A percentile compares a stretch with the other conserved stretches of the same genome.
Conservation (phyloP, 2,113 vertebrate genomes). For the Stegostoma tigrinum region DNA sequence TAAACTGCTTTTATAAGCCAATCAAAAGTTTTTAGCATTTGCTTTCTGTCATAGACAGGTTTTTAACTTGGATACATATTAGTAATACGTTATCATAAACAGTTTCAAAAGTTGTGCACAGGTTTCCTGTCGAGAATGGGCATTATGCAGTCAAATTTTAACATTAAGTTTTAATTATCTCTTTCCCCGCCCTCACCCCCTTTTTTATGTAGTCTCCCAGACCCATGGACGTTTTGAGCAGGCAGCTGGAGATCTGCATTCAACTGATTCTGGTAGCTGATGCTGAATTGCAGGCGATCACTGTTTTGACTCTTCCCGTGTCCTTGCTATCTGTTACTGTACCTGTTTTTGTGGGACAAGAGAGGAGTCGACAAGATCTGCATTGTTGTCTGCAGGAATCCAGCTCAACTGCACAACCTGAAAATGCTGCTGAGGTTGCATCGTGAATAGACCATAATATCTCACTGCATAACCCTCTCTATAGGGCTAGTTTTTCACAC, state of each 20-base stretch:
- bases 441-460: not conserved
- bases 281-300: not conserved
- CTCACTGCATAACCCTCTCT: not conserved
- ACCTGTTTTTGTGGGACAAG: not conserved
- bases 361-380: not conserved
- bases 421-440: not conserved
- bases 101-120: too few relatives aligned
- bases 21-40: not conserved
- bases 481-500: not conserved
- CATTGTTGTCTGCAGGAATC: not conserved
- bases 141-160: not conserved
- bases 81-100: not conserved
- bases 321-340: not conserved
- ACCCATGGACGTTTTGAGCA: slow-evolving; percentile 5
- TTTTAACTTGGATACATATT: not conserved
- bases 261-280: not conserved
- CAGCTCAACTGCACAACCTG: not conserved
- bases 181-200: not conserved
- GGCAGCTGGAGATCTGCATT: not conserved
- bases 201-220: not conserved
- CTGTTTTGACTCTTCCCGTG: not conserved
- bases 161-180: not conserved
- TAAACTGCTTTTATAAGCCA: not conserved
- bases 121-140: not conserved
- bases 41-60: not conserved